Evolutionary conservation across 2,113 vertebrate species (phyloP).

Genomic region (Phylloscopus trochilus): DNA sequence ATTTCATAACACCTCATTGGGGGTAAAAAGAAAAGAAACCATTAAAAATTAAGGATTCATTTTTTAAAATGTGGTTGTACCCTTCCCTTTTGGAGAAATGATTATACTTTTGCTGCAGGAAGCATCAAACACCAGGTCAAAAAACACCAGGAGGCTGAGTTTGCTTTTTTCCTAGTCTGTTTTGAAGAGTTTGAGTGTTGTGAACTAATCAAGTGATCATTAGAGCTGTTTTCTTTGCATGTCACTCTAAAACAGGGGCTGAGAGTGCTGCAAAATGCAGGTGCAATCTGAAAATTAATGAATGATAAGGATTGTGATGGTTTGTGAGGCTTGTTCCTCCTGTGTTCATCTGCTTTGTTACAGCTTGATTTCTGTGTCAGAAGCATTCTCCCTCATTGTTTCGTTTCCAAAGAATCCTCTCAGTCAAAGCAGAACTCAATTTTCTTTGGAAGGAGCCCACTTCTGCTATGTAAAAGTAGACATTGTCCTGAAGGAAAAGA

Average conservation of each 20-base stretch:
- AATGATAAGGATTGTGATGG: constrained; percentile 43
- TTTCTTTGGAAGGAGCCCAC: constrained; percentile 28
- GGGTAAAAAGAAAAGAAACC: neutral
- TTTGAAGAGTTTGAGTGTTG: constrained; percentile 46
- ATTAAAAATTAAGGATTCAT: neutral
- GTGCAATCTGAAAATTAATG: constrained; percentile 62
- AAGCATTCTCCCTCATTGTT: constrained; percentile 19
- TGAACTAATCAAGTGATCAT: constrained; percentile 59
- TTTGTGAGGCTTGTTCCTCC: constrained; percentile 35
- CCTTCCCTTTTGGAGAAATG: neutral
- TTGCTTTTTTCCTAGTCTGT: constrained; percentile 56
- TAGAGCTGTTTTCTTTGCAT: constrained; percentile 54
- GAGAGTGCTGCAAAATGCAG: constrained; percentile 60
- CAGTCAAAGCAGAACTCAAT: neutral
- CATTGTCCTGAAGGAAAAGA: neutral
- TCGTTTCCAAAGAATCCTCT: constrained; percentile 28
- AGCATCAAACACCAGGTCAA: constrained; percentile 36
- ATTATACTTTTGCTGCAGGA: neutral
- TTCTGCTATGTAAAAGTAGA: neutral
- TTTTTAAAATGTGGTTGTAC: neutral
- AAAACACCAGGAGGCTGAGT: constrained; percentile 51
- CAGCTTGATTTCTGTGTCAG: constrained; percentile 24
- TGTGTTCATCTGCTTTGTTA: constrained; percentile 63
- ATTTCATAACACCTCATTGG: neutral
- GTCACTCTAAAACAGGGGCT: constrained; percentile 52